phyloP scores from a whole-genome alignment of 2,113 vertebrate species.

The Caretta caretta region DNA sequence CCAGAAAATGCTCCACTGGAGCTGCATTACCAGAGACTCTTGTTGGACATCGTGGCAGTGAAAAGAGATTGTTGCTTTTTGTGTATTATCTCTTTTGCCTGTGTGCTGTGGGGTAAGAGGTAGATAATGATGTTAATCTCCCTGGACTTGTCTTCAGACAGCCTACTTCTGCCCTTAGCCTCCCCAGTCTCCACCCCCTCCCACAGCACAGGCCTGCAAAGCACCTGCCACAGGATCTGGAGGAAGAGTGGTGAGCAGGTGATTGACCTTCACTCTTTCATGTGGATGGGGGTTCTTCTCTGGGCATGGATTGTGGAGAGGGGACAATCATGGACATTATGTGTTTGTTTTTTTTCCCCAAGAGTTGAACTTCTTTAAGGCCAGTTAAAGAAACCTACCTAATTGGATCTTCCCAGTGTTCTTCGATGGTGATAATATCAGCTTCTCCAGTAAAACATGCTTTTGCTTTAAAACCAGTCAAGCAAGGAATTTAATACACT shows the following conservation, averaged over 20 bases:
- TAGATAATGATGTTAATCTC: slow-evolving; percentile 11
- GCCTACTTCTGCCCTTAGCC: not conserved
- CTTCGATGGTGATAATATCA: not conserved
- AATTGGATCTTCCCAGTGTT: not conserved
- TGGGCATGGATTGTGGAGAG: not conserved
- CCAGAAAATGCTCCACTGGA: not conserved
- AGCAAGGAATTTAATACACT: not conserved
- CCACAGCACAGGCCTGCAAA: not conserved
- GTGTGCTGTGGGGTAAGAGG: not conserved
- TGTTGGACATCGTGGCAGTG: not conserved
- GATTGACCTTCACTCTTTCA: not conserved
- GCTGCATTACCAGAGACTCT: not conserved
- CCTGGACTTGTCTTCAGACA: not conserved
- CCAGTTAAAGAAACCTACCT: not conserved
- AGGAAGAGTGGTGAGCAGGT: not conserved
- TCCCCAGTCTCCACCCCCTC: not conserved
- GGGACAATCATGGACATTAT: fast-evolving
- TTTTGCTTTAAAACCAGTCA: not conserved
- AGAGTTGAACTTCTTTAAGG: not conserved
- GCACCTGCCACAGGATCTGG: not conserved
- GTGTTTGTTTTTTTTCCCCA: no score
- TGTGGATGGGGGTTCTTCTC: no score
- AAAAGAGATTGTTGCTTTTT: no score
- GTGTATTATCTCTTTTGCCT: no score
- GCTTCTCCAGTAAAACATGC: not conserved